These are phyloP conservation scores for Tychaedon coryphoeus DNA, from an alignment of 2,113 vertebrate genomes.

Conservation along the genomic window DNA sequence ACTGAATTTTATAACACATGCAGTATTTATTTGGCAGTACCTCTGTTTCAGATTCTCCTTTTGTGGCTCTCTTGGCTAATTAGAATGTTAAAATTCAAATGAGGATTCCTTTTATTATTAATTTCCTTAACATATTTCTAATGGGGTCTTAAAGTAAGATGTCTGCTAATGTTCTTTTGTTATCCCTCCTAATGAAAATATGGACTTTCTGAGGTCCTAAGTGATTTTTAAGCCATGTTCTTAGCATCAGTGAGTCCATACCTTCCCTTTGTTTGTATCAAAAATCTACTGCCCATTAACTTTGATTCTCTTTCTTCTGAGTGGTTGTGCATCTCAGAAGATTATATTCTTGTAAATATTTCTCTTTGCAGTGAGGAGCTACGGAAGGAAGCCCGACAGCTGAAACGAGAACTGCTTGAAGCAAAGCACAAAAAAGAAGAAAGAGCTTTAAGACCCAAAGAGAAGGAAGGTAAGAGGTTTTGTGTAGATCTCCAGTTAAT, in stretches of 20 bases:
- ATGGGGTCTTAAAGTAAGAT: neutral
- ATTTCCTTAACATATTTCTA: neutral
- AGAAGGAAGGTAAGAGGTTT: constrained; percentile 77
- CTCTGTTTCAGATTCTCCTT: neutral
- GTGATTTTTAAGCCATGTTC: neutral
- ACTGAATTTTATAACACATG: neutral
- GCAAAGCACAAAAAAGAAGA: constrained; percentile 90
- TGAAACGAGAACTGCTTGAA: constrained; percentile 92
- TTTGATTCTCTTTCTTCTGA: constrained; percentile 30
- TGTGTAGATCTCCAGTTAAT: neutral
- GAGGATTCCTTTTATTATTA: neutral
- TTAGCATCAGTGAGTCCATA: neutral
- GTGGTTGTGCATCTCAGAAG: neutral
- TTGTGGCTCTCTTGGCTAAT: neutral
- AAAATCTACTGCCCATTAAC: constrained; percentile 12
- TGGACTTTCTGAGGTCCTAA: neutral
- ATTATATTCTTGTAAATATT: constrained; percentile 34
- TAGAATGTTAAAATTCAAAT: neutral
- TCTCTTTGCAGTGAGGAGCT: constrained; percentile 87
- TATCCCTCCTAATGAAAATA: neutral
- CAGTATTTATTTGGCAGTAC: neutral
- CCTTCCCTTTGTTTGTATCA: constrained; percentile 19
- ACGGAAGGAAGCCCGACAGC: constrained; percentile 88
- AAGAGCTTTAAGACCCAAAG: constrained; percentile 64
- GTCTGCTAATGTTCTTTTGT: neutral